Evolutionary conservation across 2,888 invertebrate species (phyloP).

Genomic region (Cephus nigrinus): DNA sequence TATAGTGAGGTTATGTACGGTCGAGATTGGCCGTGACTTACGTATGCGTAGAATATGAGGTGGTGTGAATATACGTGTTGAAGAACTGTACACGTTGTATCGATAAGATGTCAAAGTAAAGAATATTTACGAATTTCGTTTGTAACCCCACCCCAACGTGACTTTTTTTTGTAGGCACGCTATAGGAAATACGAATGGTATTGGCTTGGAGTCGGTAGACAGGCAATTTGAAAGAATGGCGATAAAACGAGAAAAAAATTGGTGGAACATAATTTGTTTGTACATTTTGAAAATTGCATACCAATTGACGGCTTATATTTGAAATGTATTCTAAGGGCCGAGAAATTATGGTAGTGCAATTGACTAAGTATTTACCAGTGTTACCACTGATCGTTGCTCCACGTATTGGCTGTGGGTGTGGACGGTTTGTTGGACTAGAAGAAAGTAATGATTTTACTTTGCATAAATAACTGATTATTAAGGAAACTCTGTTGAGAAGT

Average conservation of each 20-base stretch:
- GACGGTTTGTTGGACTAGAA: too few species aligned
- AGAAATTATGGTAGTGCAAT: too few species aligned
- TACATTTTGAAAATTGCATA: not conserved
- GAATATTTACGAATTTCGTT: constrained; percentile 45
- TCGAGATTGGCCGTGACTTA: constrained; percentile 1
- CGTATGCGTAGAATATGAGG: constrained; percentile 10
- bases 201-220: not conserved
- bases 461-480: too few species aligned
- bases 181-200: not conserved
- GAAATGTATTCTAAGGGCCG: not conserved
- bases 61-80: not conserved
- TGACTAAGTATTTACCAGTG: too few species aligned
- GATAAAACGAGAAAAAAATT: not conserved
- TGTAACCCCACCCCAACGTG: not conserved
- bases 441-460: too few species aligned
- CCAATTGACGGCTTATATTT: not conserved
- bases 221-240: not conserved
- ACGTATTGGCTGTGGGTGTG: too few species aligned
- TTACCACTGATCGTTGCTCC: too few species aligned
- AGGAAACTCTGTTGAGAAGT: too few species aligned
- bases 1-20: constrained; percentile 15
- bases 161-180: too few species aligned
- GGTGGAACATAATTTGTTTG: not conserved
- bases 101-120: constrained; percentile 44
- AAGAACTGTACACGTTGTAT: not conserved